These are phyloP conservation scores for Xerus rutilus DNA, from an alignment of 2,797 vertebrate genomes.

Conservation along the genomic window DNA sequence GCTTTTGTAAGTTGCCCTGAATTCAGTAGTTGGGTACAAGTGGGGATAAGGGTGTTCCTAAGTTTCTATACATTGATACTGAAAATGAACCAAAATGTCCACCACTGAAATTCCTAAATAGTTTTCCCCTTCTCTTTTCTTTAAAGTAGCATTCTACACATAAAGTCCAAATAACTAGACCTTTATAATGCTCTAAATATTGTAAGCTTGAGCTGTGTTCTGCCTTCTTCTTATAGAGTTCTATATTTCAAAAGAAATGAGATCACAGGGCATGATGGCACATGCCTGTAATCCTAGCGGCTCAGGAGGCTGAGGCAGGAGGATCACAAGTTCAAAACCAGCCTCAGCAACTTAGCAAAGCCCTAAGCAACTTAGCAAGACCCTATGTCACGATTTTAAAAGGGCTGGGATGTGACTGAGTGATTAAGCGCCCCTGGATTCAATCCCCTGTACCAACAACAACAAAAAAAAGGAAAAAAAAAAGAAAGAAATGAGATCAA, in stretches of 20 bases:
- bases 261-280: background rate
- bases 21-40: background rate
- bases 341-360: too few relatives aligned
- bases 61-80: background rate
- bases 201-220: background rate
- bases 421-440: too few relatives aligned
- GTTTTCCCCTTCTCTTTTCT: background rate
- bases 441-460: too few relatives aligned
- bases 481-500: background rate
- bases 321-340: too few relatives aligned
- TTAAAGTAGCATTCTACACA: background rate
- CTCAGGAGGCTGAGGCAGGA: too few relatives aligned
- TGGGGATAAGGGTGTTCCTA: background rate
- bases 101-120: background rate
- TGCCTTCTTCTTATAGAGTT: background rate
- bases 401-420: too few relatives aligned
- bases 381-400: too few relatives aligned
- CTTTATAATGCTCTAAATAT: background rate
- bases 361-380: too few relatives aligned
- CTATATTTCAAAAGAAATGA: background rate
- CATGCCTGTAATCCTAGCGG: too few relatives aligned
- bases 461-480: too few relatives aligned
- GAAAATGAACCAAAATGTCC: conserved; percentile 29
- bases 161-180: background rate
- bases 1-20: conserved; percentile 95